A percentile compares a stretch with the other conserved stretches of the same genome.
These are phyloP conservation scores for Ommatoiulus sabulosus DNA, from an alignment of 2,888 invertebrate genomes.

Conservation along the genomic window DNA sequence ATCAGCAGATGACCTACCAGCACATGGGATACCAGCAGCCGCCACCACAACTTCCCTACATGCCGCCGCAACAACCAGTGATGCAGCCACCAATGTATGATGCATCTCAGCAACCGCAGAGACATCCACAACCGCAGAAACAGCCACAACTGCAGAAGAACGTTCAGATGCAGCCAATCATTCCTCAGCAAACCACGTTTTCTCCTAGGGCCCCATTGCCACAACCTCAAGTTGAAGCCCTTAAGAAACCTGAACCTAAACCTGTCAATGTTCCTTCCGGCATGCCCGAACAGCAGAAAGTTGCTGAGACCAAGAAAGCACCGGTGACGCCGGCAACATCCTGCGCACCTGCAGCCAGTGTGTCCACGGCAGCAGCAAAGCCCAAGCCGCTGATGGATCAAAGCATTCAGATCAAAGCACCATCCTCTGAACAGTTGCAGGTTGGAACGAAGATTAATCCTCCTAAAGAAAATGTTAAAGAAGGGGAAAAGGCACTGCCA, in stretches of 20 bases:
- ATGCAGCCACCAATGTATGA: neutral
- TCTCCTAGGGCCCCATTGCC: neutral
- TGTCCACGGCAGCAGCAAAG: neutral
- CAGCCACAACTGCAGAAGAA: conserved; percentile 27
- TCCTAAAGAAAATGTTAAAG: neutral
- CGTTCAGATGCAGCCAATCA: neutral
- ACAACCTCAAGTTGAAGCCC: neutral
- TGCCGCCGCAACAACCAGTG: neutral
- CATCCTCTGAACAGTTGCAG: neutral
- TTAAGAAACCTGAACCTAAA: neutral
- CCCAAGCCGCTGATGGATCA: neutral
- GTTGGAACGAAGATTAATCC: neutral
- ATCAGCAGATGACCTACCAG: neutral
- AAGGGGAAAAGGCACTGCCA: neutral
- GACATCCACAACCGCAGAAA: neutral
- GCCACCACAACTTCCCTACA: neutral
- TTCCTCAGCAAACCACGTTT: neutral
- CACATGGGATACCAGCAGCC: conserved; percentile 35
- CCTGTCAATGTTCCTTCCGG: neutral
- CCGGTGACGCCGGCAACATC: neutral
- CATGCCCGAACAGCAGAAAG: neutral
- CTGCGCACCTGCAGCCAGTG: neutral
- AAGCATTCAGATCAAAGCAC: neutral
- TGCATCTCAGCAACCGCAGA: neutral
- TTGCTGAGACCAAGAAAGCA: too few relatives aligned